phyloP scores from a whole-genome alignment of 2,113 vertebrate species.

The Takifugu bimaculatus region DNA sequence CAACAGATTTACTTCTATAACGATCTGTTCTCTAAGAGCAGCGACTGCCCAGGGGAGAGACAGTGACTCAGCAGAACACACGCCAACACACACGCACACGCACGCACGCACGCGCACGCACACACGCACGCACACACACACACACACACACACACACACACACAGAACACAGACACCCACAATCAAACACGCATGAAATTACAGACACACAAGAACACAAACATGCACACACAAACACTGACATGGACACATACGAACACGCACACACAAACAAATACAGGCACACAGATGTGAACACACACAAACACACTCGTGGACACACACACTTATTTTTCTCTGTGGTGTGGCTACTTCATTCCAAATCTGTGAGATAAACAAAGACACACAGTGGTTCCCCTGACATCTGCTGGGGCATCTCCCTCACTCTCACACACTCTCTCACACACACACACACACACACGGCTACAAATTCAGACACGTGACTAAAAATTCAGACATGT shows the following conservation, averaged over 20 bases:
- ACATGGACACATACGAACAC: neutral
- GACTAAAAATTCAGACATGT: slow-evolving; percentile 6
- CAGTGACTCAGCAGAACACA: slow-evolving; percentile 50
- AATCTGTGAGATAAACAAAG: slow-evolving; percentile 33
- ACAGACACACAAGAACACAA: slow-evolving; percentile 7
- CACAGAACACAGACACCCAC: slow-evolving; percentile 6
- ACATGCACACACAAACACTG: neutral
- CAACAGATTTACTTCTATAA: slow-evolving; percentile 23
- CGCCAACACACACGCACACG: slow-evolving; percentile 8
- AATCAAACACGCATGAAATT: neutral
- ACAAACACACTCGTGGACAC: neutral
- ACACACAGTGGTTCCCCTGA: slow-evolving; percentile 17
- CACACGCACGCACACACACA: too few species aligned
- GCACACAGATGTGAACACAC: neutral
- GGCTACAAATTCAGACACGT: slow-evolving; percentile 2
- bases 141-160: neutral
- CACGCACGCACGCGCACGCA: too few species aligned
- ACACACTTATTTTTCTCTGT: neutral
- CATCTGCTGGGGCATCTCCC: slow-evolving; percentile 15
- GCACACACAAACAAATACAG: neutral
- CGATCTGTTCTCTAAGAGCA: slow-evolving; percentile 52
- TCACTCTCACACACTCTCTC: neutral
- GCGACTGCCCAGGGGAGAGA: slow-evolving; percentile 34
- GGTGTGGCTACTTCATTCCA: slow-evolving; percentile 4
- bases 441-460: slow-evolving; percentile 12